phyloP scores from a whole-genome alignment of 30 jellyfish, hydroid and myxozoan species.

The Turritopsis rubra region DNA sequence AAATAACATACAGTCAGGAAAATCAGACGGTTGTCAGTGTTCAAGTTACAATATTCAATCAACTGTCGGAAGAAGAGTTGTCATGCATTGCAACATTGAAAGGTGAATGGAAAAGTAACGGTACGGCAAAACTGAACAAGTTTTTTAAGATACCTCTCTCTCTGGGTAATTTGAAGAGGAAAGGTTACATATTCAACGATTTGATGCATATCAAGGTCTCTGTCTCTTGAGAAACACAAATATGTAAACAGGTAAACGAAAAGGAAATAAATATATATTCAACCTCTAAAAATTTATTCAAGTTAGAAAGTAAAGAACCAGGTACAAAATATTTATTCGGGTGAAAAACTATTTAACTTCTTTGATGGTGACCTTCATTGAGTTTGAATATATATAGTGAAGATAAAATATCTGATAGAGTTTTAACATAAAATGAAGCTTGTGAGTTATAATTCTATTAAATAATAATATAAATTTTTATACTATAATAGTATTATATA shows the following conservation, averaged over 20 bases:
- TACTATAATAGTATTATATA: too few species aligned
- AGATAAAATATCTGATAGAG: too few species aligned
- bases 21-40: background rate
- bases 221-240: background rate
- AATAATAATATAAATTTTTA: too few species aligned
- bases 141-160: constrained; percentile 18
- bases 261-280: too few species aligned
- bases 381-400: too few species aligned
- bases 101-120: constrained; percentile 20
- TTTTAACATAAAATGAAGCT: too few species aligned
- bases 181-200: constrained; percentile 16
- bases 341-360: too few species aligned
- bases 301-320: too few species aligned
- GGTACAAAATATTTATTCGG: too few species aligned
- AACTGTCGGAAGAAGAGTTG: constrained; percentile 8
- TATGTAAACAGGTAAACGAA: background rate
- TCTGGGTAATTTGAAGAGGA: background rate
- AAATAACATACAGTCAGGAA: constrained; percentile 28
- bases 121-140: constrained; percentile 18
- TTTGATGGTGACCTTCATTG: too few species aligned
- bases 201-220: constrained; percentile 9
- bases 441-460: too few species aligned
- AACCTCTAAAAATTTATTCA: too few species aligned
- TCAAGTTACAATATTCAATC: constrained; percentile 19
- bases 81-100: background rate